Evolutionary conservation across 2,113 vertebrate genomes (phyloP).

Genomic region (Myotis lucifugus): DNA sequence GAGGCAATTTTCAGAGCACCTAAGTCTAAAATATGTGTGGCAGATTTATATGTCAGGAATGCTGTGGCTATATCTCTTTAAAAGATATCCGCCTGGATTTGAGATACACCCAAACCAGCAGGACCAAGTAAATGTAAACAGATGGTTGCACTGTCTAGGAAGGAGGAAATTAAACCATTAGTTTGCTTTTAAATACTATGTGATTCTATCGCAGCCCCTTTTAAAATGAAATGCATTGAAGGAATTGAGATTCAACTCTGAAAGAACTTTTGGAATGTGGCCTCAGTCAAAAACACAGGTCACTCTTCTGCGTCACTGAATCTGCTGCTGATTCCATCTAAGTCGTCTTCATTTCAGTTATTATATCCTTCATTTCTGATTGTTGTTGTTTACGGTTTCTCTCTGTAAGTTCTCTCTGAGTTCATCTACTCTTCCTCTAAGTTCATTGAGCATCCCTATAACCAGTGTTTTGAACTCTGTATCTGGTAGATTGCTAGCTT

Average conservation of each 20-base stretch:
- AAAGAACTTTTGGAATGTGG: neutral
- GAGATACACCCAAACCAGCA: conserved; percentile 41
- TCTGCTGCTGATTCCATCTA: neutral
- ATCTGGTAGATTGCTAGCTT: too few relatives aligned
- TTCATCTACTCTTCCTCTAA: neutral
- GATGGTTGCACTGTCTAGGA: neutral
- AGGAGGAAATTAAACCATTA: neutral
- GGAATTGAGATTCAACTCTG: neutral
- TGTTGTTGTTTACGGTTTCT: neutral
- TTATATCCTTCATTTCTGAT: neutral
- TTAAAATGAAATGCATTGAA: conserved; percentile 43
- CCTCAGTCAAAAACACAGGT: conserved; percentile 31
- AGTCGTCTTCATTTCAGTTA: neutral
- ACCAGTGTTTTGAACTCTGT: neutral
- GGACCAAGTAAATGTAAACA: neutral
- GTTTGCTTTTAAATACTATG: neutral
- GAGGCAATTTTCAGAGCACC: neutral
- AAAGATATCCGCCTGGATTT: conserved; percentile 51
- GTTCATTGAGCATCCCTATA: neutral
- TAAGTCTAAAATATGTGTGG: neutral
- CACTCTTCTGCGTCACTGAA: neutral
- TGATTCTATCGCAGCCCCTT: neutral
- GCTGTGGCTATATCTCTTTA: neutral
- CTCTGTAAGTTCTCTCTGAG: neutral
- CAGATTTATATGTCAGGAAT: conserved; percentile 22